phyloP scores from a whole-genome alignment of 2,888 invertebrate genomes.

The Acanthosepion esculentum region DNA sequence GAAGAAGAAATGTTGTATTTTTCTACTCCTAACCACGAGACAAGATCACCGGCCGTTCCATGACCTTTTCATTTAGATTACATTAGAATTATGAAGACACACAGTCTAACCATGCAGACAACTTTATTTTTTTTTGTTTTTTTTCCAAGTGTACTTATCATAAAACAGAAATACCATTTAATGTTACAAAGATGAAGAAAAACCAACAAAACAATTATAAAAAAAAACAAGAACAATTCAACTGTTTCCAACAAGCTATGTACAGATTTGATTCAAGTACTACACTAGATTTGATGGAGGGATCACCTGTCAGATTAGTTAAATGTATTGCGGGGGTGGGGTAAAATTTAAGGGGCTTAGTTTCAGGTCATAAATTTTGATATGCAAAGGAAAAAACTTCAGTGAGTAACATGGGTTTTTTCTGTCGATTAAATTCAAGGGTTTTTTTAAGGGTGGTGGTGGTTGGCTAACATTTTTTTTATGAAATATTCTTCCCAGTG shows the following conservation, averaged over 20 bases:
- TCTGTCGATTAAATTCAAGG: background rate
- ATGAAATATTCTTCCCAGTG: background rate
- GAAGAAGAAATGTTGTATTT: background rate
- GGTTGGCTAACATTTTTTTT: background rate
- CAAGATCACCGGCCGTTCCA: background rate
- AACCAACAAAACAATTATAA: slow-evolving; percentile 17
- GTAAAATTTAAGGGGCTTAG: background rate
- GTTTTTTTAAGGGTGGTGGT: background rate
- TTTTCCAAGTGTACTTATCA: background rate
- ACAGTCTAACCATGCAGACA: background rate
- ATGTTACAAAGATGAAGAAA: background rate
- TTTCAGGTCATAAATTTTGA: slow-evolving; percentile 33
- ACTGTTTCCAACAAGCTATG: slow-evolving; percentile 36
- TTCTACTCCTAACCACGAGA: background rate
- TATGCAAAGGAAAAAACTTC: slow-evolving; percentile 46
- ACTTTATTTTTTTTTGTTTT: background rate
- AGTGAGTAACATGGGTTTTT: background rate
- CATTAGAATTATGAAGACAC: background rate
- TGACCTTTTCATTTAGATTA: background rate
- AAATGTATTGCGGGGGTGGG: background rate
- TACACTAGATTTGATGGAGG: background rate
- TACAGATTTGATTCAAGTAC: slow-evolving; percentile 33
- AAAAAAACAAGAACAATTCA: background rate
- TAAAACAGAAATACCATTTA: background rate
- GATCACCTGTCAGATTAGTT: slow-evolving; percentile 37